These are phyloP conservation scores for Drosophila pallidifrons DNA, from an alignment of 1,140 invertebrate genomes.

Conservation along the genomic window DNA sequence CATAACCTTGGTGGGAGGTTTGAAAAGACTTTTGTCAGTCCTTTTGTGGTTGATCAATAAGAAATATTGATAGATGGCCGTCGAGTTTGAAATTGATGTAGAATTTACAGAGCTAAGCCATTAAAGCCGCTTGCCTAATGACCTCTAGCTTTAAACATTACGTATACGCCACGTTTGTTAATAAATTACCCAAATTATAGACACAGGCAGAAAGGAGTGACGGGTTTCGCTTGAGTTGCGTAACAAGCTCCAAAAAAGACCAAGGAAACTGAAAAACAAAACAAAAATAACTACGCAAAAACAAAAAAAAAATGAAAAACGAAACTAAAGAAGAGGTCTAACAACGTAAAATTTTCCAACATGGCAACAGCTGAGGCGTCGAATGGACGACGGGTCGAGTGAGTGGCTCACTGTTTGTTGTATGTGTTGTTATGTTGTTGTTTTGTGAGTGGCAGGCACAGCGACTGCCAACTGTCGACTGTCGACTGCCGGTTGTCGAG, in stretches of 20 bases:
- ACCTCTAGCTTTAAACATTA: conserved; percentile 46
- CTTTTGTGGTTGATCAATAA: background rate
- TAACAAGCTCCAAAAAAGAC: conserved; percentile 20
- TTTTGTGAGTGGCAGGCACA: conserved; percentile 12
- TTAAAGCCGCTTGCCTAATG: conserved; percentile 11
- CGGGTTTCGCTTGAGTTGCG: conserved; percentile 28
- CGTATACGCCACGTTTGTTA: conserved; percentile 57
- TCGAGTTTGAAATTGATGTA: background rate
- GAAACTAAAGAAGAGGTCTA: conserved; percentile 11
- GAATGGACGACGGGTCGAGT: conserved; percentile 37
- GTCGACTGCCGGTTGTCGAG: too few species aligned
- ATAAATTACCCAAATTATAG: conserved; percentile 74
- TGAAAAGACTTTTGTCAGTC: background rate
- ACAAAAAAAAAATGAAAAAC: conserved; percentile 5
- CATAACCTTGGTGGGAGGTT: too few species aligned
- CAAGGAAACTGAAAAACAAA: conserved; percentile 15
- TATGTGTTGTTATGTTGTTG: background rate
- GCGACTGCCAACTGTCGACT: background rate
- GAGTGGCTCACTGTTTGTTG: conserved; percentile 8
- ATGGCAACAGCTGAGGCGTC: conserved; percentile 54
- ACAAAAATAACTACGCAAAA: conserved; percentile 11
- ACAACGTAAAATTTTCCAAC: conserved; percentile 16
- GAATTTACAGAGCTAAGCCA: background rate
- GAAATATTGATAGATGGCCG: conserved; percentile 7
- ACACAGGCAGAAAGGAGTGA: conserved; percentile 28